Base-by-base conservation (phyloP, 2,888 invertebrate genomes). In the Agrotis puta region DNA sequence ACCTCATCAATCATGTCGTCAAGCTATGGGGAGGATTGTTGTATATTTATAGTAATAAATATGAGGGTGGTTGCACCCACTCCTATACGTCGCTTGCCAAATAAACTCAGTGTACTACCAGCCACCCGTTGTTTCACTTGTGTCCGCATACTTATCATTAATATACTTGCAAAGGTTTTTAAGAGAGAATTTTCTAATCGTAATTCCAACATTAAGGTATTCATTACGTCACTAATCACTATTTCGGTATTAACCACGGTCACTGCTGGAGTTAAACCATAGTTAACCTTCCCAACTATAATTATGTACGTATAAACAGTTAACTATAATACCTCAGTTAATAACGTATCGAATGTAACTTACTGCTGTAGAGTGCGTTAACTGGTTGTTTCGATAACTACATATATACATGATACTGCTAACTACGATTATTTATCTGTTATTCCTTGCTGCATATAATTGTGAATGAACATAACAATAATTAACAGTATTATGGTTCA, bases 291-390 rank as follows among this genome's bases (percentile, higher is more conserved):
- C 24, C 22, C 39, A 59, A 39, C 39, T 39, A 39, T 39, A 39
- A 39, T 39, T 20, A 6, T 47, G 20, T 64, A 64, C 33, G 27
- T 51, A 64, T 51, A 58, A 69, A 70, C 20, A 50, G 48, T 43
- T 75, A 64, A 71, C 53, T 62, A 50, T 62, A 47, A 57, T 64
- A 56, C 33, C 33, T 33, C 7, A 48, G 63, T 66, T 67, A 73
- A 73, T 74, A 74, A 77, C 64, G 48, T 48, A 61, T 57, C 48
- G 27, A 59, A 64, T 65, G 53, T 61, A 75, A 66, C 45, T 45
- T 65, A 79, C 65, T 57, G 64, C 47, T 62, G 16, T 22, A 39
- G 11, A 47, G 14, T 18, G 57, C 45, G 50, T 51, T 66, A 61
- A 64, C 56, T 58, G 48, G 48, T 56, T 64, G 22, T 24, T 47